Percentiles rank a stretch among this genome's conserved stretches.
Evolutionary conservation across 2,113 vertebrate species (phyloP).

Genomic region (Scortum barcoo): DNA sequence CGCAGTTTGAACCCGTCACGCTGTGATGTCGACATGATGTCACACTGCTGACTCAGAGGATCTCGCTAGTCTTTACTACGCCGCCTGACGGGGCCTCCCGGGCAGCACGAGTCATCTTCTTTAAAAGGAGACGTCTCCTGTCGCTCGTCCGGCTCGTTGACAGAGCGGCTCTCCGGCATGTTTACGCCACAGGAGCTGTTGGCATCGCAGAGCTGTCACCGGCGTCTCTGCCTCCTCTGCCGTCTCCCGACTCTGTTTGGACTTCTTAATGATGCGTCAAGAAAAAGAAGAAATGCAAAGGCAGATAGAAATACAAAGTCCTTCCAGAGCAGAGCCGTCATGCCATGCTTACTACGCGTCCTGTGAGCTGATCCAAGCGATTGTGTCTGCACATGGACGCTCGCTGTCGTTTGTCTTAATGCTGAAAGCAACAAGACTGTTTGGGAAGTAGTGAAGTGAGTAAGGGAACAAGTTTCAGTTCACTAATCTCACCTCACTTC

Average conservation of each 20-base stretch:
- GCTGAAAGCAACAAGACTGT: slow-evolving; percentile 13
- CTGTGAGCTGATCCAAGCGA: slow-evolving; percentile 31
- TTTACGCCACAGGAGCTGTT: slow-evolving; percentile 67
- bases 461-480: not conserved
- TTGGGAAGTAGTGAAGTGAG: slow-evolving; percentile 8
- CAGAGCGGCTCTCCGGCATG: slow-evolving; percentile 39
- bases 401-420: slow-evolving; percentile 38
- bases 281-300: slow-evolving; percentile 11
- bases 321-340: slow-evolving; percentile 18
- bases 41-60: slow-evolving; percentile 43
- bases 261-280: slow-evolving; percentile 39
- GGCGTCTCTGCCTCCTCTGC: slow-evolving; percentile 36
- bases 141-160: slow-evolving; percentile 34
- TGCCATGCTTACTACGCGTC: slow-evolving; percentile 7
- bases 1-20: slow-evolving; percentile 4
- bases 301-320: slow-evolving; percentile 46
- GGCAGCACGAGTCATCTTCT: slow-evolving; percentile 42
- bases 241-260: slow-evolving; percentile 34
- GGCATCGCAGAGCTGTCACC: slow-evolving; percentile 53
- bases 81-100: slow-evolving; percentile 33
- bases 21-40: slow-evolving; percentile 30
- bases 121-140: slow-evolving; percentile 47
- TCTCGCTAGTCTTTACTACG: not conserved
- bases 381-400: slow-evolving; percentile 15
- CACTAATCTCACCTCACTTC: not conserved